A percentile compares a stretch with the other conserved stretches of the same genome.
These are phyloP conservation scores for Gymnothorax javanicus DNA, from an alignment of 2,797 vertebrate genomes.

Conservation along the genomic window DNA sequence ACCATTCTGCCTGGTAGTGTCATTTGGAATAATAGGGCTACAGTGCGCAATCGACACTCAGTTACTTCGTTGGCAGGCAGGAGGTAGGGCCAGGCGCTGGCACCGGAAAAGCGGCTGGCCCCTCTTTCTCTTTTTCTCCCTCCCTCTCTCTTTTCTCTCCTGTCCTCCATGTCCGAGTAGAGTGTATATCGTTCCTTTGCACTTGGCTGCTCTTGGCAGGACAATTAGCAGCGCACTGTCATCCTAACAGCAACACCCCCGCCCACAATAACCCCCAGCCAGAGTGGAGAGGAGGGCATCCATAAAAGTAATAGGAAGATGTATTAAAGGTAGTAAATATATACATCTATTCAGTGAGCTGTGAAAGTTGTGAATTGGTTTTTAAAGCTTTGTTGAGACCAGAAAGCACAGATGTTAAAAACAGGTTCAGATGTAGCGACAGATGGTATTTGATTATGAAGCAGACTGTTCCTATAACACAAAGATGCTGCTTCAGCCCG, in stretches of 20 bases:
- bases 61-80: slow-evolving; percentile 85
- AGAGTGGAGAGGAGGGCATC: slow-evolving; percentile 42
- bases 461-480: slow-evolving; percentile 99
- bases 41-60: slow-evolving; percentile 84
- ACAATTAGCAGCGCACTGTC: slow-evolving; percentile 72
- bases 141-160: slow-evolving; percentile 46
- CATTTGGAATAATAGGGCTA: slow-evolving; percentile 90
- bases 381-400: slow-evolving; percentile 88
- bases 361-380: slow-evolving; percentile 92
- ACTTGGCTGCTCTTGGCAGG: slow-evolving; percentile 79
- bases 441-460: slow-evolving; percentile 99
- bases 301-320: slow-evolving; percentile 73
- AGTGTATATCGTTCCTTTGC: slow-evolving; percentile 77
- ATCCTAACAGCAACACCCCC: slow-evolving; percentile 55
- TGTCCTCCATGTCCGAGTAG: slow-evolving; percentile 73
- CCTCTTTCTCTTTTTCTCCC: not conserved
- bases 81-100: slow-evolving; percentile 74
- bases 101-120: slow-evolving; percentile 76
- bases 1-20: slow-evolving; percentile 88
- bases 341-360: slow-evolving; percentile 87
- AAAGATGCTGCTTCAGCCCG: slow-evolving; percentile 98
- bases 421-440: slow-evolving; percentile 99
- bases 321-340: slow-evolving; percentile 80
- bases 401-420: slow-evolving; percentile 89
- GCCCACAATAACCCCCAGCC: slow-evolving; percentile 63